phyloP scores from a whole-genome alignment of 2,888 invertebrate genomes.

The Trichogramma evanescens region DNA sequence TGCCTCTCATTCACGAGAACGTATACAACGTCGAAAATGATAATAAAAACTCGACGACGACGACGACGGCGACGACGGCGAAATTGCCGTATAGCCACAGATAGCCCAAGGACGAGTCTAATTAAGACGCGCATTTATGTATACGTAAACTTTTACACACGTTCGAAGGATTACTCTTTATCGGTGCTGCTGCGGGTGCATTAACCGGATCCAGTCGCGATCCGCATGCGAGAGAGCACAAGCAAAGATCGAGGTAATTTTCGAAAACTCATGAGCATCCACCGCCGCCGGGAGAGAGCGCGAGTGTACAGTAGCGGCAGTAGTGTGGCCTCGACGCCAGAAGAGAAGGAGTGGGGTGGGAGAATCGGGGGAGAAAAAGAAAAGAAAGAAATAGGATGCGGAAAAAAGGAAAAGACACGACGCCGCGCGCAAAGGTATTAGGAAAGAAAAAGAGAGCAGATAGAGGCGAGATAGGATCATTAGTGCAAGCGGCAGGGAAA shows the following conservation, averaged over 20 bases:
- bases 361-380: background rate
- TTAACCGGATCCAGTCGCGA: conserved; percentile 7
- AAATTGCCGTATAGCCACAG: background rate
- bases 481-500: background rate
- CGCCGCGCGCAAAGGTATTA: background rate
- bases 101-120: conserved; percentile 8
- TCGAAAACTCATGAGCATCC: no score
- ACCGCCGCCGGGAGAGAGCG: no score
- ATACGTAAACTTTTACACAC: no score
- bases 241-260: background rate
- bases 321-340: no score
- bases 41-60: background rate
- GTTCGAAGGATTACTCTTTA: conserved; percentile 3
- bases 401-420: no score
- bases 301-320: no score
- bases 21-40: no score
- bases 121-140: conserved; percentile 5
- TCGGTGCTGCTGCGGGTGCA: conserved; percentile 1
- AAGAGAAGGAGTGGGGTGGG: no score
- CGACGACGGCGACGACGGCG: background rate
- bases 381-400: background rate
- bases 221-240: background rate
- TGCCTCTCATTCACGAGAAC: background rate
- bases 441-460: background rate
- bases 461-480: conserved; percentile 3